Percentiles rank a stretch among this genome's conserved stretches.
Evolutionary conservation across 2,888 invertebrate species (phyloP).

Genomic region (Syrphus vitripennis): DNA sequence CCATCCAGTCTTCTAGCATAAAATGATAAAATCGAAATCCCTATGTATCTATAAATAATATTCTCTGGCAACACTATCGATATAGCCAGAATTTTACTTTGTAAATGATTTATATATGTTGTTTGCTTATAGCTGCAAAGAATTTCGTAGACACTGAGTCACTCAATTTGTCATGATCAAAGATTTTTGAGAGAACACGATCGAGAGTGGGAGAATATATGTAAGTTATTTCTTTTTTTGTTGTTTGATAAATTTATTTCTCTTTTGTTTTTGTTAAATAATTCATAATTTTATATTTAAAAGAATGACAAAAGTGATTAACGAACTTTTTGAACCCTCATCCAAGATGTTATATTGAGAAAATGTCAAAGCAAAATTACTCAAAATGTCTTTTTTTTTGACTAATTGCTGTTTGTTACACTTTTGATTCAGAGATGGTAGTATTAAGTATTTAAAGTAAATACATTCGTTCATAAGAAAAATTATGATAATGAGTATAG

Average conservation of each 20-base stretch:
- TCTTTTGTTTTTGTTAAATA: neutral
- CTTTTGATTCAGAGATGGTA: neutral
- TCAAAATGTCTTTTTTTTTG: neutral
- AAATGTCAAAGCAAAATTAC: neutral
- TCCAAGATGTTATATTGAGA: neutral
- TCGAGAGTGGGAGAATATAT: neutral
- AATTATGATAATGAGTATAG: conserved; percentile 27
- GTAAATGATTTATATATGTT: neutral
- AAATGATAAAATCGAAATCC: no score
- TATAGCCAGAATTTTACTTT: neutral
- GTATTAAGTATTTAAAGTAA: neutral
- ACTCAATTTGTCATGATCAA: conserved; percentile 16
- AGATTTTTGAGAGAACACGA: neutral
- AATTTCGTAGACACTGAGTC: conserved; percentile 52
- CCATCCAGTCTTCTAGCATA: no score
- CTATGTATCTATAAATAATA: no score
- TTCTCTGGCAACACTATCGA: neutral
- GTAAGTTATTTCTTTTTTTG: neutral
- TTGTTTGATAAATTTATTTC: neutral
- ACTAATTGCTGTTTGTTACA: neutral
- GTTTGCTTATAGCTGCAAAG: neutral
- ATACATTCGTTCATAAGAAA: neutral
- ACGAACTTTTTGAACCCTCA: neutral
- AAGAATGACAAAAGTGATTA: neutral
- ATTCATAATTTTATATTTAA: neutral